Evolutionary conservation across 37 sponge, comb jelly and placozoan genomes (phyloP), one percentile per base, ranked within the genome.

Genomic region (Chondrilla cf. caribensis): DNA sequence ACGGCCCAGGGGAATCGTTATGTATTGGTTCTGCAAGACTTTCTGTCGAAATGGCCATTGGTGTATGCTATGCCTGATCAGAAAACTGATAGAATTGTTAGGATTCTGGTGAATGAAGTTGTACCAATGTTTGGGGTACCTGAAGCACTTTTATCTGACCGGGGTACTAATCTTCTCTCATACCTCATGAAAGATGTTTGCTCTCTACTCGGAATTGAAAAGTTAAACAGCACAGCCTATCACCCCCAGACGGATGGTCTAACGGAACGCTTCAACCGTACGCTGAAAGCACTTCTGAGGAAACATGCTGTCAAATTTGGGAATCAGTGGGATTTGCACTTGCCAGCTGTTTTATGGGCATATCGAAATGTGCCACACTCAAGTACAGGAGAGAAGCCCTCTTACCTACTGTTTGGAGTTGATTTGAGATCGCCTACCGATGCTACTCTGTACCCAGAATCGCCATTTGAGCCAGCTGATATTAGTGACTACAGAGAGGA

Each of bases 21-120:
- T 60, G 81, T 84, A 1, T 17, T 88, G 21, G 85, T 88, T 0
- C 67, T 88, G 35, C 89, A 88, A 55, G 89, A 88, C 54, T 62
- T 85, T 9, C 36, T 89, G 21, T 75, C 79, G 0, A 89, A 89
- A 55, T 89, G 82, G 82, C 90, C 90, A 7, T 19, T 84, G 36
- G 89, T 84, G 17, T 89, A 44, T 40, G 77, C 86, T 21, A 18
- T 85, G 18, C 90, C 82, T 21, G 89, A 89, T 9, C 81, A 80
- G 70, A 85, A 84, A 66, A 32, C 85, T 22, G 57, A 39, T 11
- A 38, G 86, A 19, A 70, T 89, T 59, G 85, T 36, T 6, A 33
- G 58, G 66, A 14, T 85, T 38, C 38, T 89, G 2, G 86, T 26
- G 0, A 76, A 88, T n/a, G 73, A 84, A 40, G 76, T 88, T n/a